These are phyloP conservation scores for Trichechus manatus DNA, from an alignment of 2,113 vertebrate genomes.

Conservation along the genomic window DNA sequence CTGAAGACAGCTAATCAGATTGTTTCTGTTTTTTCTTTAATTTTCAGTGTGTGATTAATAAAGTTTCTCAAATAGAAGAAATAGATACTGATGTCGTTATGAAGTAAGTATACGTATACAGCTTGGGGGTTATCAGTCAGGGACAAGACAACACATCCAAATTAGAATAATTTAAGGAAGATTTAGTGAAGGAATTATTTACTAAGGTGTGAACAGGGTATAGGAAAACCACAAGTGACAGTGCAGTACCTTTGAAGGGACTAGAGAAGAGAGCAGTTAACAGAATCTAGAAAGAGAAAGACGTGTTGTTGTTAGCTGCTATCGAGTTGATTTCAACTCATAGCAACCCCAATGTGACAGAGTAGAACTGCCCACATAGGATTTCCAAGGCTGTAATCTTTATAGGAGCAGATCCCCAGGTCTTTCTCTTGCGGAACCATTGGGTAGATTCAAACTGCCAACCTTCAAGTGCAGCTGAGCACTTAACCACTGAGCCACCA, in stretches of 20 bases:
- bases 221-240: conserved; percentile 32
- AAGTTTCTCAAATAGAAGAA: conserved; percentile 94
- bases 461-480: background rate
- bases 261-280: background rate
- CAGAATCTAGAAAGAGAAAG: conserved; percentile 46
- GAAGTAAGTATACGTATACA: conserved; percentile 92
- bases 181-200: conserved; percentile 50
- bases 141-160: background rate
- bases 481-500: background rate
- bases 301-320: background rate
- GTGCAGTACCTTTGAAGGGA: background rate
- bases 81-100: conserved; percentile 93
- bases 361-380: background rate
- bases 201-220: background rate
- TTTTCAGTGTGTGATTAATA: conserved; percentile 93
- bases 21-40: conserved; percentile 74
- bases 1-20: conserved; percentile 81
- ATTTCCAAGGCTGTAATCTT: background rate
- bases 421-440: too few relatives aligned
- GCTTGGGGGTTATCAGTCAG: conserved; percentile 33
- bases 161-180: conserved; percentile 17
- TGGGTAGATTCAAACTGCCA: background rate
- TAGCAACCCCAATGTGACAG: background rate
- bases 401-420: background rate
- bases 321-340: background rate